Evolutionary conservation across 2,797 vertebrate genomes (phyloP), one percentile per base, ranked within the genome.

Genomic region (Pachyuromys duprasi): DNA sequence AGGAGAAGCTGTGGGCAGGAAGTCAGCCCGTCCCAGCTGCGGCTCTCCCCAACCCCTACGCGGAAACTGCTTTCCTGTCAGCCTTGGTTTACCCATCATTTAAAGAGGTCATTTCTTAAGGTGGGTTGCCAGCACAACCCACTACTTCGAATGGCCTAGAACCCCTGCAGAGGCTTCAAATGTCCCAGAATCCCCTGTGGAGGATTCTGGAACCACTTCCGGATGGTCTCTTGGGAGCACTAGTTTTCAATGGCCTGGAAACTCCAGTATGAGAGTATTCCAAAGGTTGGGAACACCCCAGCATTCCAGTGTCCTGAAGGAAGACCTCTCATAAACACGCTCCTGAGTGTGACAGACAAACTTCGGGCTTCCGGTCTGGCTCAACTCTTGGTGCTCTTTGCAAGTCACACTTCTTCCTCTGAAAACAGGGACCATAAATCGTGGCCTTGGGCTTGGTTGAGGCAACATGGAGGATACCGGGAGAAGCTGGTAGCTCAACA

Each of bases 41-140:
- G 76, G 28, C 67, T 69, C 65, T 33, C 72, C 26, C 53, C 24
- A 6, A 39, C 24, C 31, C 22, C 62, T 82, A n/a, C 12, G 22
- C 2, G 45, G 60, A 69, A 45, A 45, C 31, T 42, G 14, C 18
- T 49, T 91, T 94, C 60, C 33, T 62, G 74, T 62, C 65, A 62
- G 33, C 82, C 82, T 95, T 36, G 49, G 18, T 84, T 89, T 92
- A 42, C 26, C 76, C 45, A 18, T 75, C 72, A 89, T 49, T 93
- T 92, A 76, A 84, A 92, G 15, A 28, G 14, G 28, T 69, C 55
- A 8, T 17, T 60, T 8, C 31, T 45, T 55, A 69, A 69, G 57
- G 2, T 18, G 33, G 24, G 57, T 31, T 6, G 7, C n/a, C 53
- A 31, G 3, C 33, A 8, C 91, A 62, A 5, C 6, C 49, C 62